Conservation (phyloP, 1,140 invertebrate species). For the Teleogryllus occipitalis region DNA sequence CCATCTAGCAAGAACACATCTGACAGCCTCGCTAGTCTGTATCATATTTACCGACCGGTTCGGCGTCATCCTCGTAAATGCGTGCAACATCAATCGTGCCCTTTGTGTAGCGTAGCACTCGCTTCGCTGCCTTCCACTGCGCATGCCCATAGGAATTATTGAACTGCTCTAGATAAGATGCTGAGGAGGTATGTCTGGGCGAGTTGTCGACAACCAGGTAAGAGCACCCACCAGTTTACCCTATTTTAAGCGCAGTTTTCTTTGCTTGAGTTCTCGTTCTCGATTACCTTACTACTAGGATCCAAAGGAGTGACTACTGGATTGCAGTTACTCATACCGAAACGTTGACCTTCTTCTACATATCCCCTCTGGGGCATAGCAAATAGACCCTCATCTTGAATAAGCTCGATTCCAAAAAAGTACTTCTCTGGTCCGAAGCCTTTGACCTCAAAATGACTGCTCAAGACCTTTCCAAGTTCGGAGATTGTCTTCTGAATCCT, state of each 20-base stretch:
- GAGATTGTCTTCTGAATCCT: slow-evolving; percentile 23
- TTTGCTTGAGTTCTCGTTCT: slow-evolving; percentile 16
- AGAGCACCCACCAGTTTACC: slow-evolving; percentile 33
- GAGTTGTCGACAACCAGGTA: slow-evolving; percentile 37
- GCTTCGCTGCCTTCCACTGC: slow-evolving; percentile 39
- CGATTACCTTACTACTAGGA: slow-evolving; percentile 22
- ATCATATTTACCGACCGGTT: slow-evolving; percentile 27
- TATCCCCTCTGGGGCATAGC: slow-evolving; percentile 25
- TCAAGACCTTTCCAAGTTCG: slow-evolving; percentile 25
- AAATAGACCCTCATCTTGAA: slow-evolving; percentile 22
- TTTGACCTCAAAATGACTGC: slow-evolving; percentile 26
- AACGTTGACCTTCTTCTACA: slow-evolving; percentile 29
- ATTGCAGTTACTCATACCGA: slow-evolving; percentile 29
- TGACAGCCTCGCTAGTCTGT: too few species aligned
- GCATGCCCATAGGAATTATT: slow-evolving; percentile 30
- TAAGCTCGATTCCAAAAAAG: slow-evolving; percentile 26
- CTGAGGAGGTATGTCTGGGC: slow-evolving; percentile 40
- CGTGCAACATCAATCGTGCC: slow-evolving; percentile 30
- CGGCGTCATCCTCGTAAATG: slow-evolving; percentile 22
- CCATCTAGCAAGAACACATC: slow-evolving; percentile 30
- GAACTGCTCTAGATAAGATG: slow-evolving; percentile 38
- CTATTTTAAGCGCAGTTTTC: slow-evolving; percentile 27
- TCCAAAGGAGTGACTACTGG: slow-evolving; percentile 28
- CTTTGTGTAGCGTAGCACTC: slow-evolving; percentile 36
- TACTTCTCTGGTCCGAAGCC: slow-evolving; percentile 25